These are phyloP conservation scores for Orientallactaga sibirica DNA, from an alignment of 2,797 vertebrate species.

Conservation along the genomic window DNA sequence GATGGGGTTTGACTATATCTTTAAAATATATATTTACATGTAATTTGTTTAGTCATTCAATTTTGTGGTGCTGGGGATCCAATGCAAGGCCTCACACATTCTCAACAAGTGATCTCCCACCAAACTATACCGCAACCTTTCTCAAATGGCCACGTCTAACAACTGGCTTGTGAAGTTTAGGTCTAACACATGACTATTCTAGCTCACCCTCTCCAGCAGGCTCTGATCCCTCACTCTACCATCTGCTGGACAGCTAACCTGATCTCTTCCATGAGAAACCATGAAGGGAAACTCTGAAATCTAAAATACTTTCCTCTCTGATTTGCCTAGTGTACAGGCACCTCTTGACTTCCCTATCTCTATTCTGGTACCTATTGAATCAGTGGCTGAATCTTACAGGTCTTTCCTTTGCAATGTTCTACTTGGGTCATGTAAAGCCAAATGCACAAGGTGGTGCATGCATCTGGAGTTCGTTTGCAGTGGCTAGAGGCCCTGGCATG, in stretches of 20 bases:
- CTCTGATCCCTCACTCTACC: neutral
- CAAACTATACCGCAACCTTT: neutral
- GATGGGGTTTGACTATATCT: conserved; percentile 5
- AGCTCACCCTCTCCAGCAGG: neutral
- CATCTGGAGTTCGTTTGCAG: too few species aligned
- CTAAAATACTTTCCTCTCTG: conserved; percentile 73
- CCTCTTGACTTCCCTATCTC: conserved; percentile 73
- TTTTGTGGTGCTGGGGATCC: neutral
- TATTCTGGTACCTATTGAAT: conserved; percentile 40
- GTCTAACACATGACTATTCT: too few species aligned
- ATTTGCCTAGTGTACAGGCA: conserved; percentile 50
- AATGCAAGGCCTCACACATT: neutral
- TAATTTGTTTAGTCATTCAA: neutral
- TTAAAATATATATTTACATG: conserved; percentile 16
- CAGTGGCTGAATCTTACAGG: conserved; percentile 31
- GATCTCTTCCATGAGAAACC: conserved; percentile 64
- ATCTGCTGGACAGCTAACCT: conserved; percentile 13
- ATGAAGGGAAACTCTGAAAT: conserved; percentile 63
- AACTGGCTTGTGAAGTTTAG: neutral
- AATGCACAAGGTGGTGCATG: too few species aligned
- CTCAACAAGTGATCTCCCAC: neutral
- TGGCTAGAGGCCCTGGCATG: too few species aligned
- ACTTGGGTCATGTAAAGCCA: neutral
- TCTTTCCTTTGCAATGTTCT: neutral
- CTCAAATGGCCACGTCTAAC: neutral